Evolutionary conservation across 2,888 invertebrate species (phyloP), one percentile per base, ranked within the genome.

Genomic region (Phymatocera aterrima): DNA sequence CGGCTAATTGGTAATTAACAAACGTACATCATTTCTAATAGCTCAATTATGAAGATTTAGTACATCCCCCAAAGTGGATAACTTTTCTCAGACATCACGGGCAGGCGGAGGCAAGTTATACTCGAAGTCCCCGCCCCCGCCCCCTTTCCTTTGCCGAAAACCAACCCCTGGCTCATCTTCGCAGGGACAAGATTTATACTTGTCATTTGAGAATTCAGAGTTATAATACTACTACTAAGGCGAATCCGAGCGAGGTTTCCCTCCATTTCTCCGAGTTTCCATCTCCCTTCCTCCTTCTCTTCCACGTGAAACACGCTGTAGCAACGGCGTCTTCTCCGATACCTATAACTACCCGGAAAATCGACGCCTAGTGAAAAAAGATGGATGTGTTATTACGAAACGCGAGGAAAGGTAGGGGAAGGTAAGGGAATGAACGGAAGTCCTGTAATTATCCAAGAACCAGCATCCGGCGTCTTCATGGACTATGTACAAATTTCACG

Each of bases 1-100:
- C 18, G n/a, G 37, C 12, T 72, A 72, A 72, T 72, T 72, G 72
- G 43, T 43, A 72, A 72, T 72, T 72, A 48, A 72, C 18, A 48
- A 51, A 51, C 48, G 48, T 72, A 72, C 43, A 34, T 72, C 72
- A 72, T 72, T 43, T 72, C 51, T 72, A 34, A 72, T 72, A 21
- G 72, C 34, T 72, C 72, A 72, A 72, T 72, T 72, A 51, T 51
- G 12, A 34, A 34, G 48, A 72, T 72, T 72, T 51, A 72, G 31
- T 51, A 34, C 31, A 18, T 15, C 51, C 18, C 4, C n/a, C 48
- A 72, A 51, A 51, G 72, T 72, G 51, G 72, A 34, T 51, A 72
- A 51, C 51, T 72, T 72, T 48, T 31, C 1, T n/a, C 18, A 72
- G 31, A 70, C 37, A 18, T 64, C 34, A n/a, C n/a, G n/a, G n/a